Evolutionary conservation across 2,113 vertebrate genomes (phyloP).

Genomic region (Phylloscopus trochilus): DNA sequence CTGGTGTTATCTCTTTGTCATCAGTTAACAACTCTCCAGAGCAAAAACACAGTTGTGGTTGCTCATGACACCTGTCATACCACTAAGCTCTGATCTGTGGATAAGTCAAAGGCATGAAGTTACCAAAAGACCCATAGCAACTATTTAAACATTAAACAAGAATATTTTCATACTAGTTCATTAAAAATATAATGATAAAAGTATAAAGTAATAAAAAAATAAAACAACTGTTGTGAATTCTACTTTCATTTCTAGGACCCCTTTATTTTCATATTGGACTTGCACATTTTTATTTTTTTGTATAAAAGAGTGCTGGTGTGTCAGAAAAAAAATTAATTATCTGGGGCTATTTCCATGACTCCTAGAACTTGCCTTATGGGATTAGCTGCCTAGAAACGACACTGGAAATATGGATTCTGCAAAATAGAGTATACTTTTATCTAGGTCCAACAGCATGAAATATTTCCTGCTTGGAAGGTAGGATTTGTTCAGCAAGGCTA

Average conservation of each 20-base stretch:
- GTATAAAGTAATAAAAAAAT: not conserved
- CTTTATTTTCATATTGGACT: not conserved
- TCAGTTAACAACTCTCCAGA: not conserved
- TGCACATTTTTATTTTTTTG: not conserved
- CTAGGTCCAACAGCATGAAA: not conserved
- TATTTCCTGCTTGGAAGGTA: not conserved
- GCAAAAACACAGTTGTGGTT: not conserved
- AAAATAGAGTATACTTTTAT: not conserved
- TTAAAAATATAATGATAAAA: not conserved
- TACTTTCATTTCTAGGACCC: not conserved
- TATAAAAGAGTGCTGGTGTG: not conserved
- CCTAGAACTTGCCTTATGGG: not conserved
- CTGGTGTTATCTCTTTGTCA: not conserved
- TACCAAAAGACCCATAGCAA: not conserved
- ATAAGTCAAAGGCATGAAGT: not conserved
- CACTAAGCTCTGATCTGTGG: not conserved
- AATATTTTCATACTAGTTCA: not conserved
- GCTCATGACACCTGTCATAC: not conserved
- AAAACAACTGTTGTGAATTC: not conserved
- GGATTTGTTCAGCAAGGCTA: not conserved
- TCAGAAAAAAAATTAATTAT: not conserved
- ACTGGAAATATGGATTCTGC: not conserved
- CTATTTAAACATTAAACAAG: not conserved
- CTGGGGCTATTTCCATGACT: not conserved
- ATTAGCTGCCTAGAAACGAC: not conserved